phyloP scores from a whole-genome alignment of 2,888 invertebrate genomes.

The Chironomus riparius region DNA sequence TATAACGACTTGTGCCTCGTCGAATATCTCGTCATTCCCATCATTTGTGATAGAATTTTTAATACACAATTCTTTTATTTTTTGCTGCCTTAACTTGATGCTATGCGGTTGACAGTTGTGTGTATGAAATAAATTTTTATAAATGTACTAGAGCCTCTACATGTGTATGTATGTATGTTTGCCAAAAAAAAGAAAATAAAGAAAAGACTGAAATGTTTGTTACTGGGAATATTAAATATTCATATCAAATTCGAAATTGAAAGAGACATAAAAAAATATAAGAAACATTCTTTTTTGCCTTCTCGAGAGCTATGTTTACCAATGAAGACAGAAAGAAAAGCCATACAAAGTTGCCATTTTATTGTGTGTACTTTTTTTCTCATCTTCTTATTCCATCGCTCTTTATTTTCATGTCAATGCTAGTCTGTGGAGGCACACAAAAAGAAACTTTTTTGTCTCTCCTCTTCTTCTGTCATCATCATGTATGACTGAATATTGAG shows the following conservation, averaged over 20 bases:
- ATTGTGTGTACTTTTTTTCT: not conserved
- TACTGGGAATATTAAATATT: conserved; percentile 20
- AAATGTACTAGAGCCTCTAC: no score
- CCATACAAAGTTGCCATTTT: not conserved
- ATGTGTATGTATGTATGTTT: not conserved
- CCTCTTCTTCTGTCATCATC: no score
- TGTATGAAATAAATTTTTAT: not conserved
- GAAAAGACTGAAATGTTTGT: not conserved
- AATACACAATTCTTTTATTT: conserved; percentile 1
- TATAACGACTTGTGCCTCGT: conserved; percentile 18
- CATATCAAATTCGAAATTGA: conserved; percentile 23
- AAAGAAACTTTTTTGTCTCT: no score
- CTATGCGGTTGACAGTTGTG: conserved; percentile 11
- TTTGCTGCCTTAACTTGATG: not conserved
- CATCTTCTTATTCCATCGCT: not conserved
- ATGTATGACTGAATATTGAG: no score
- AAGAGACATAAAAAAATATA: conserved; percentile 23
- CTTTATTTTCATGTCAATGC: no score
- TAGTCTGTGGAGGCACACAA: no score
- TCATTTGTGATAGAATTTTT: conserved; percentile 24
- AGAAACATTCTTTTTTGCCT: not conserved
- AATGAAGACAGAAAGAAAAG: not conserved
- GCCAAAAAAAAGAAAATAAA: no score
- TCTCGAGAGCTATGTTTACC: not conserved
- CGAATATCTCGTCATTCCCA: conserved; percentile 15